These are phyloP conservation scores for Lithosia quadra DNA, from an alignment of 2,888 invertebrate species.

Conservation along the genomic window DNA sequence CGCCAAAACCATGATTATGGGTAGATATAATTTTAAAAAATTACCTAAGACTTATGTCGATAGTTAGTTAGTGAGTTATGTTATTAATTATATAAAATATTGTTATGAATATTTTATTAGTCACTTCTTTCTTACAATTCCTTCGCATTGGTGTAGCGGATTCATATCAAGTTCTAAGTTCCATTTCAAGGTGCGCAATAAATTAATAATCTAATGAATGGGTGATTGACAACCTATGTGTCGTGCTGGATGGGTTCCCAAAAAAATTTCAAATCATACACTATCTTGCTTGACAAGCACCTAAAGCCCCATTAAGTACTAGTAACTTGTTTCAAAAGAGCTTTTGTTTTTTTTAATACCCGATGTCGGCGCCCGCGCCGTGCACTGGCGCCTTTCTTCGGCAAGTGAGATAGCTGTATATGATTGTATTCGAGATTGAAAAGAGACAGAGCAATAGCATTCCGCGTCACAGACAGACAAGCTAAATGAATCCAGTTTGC, in stretches of 20 bases:
- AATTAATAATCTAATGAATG: constrained; percentile 38
- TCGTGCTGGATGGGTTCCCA: constrained; percentile 58
- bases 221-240: constrained; percentile 35
- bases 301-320: constrained; percentile 72
- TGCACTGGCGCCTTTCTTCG: constrained; percentile 84
- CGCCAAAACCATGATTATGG: too few relatives aligned
- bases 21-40: too few relatives aligned
- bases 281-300: constrained; percentile 79
- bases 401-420: constrained; percentile 61
- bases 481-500: constrained; percentile 82
- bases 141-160: not conserved
- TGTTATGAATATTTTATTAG: too few relatives aligned
- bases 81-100: too few relatives aligned
- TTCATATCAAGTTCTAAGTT: not conserved
- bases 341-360: constrained; percentile 83
- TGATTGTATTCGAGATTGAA: constrained; percentile 53
- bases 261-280: constrained; percentile 74
- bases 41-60: not conserved
- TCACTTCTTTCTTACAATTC: not conserved
- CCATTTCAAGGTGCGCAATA: not conserved
- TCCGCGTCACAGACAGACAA: constrained; percentile 75
- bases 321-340: constrained; percentile 82
- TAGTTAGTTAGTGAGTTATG: too few relatives aligned
- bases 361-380: constrained; percentile 82
- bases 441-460: constrained; percentile 76